Evolutionary conservation across 2,888 invertebrate species (phyloP).

Genomic region (Drosophila infuscata): DNA sequence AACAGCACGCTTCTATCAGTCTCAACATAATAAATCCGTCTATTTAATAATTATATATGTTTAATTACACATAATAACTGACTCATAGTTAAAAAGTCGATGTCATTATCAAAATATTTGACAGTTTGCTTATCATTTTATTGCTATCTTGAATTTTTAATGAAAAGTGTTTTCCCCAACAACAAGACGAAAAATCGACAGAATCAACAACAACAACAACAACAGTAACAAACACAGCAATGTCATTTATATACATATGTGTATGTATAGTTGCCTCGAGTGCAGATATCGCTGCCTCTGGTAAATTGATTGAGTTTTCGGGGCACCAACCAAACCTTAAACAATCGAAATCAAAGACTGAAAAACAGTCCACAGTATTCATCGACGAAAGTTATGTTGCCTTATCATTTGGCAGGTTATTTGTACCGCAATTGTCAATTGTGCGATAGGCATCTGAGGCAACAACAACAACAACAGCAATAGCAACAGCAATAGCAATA

Average conservation of each 20-base stretch:
- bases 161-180: constrained; percentile 74
- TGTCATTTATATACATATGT: neutral
- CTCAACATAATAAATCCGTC: constrained; percentile 10
- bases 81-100: constrained; percentile 27
- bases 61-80: neutral
- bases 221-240: constrained; percentile 14
- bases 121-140: constrained; percentile 76
- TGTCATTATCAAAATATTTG: constrained; percentile 43
- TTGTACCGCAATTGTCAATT: constrained; percentile 79
- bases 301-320: constrained; percentile 80
- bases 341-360: constrained; percentile 55
- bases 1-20: constrained; percentile 23
- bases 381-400: constrained; percentile 65
- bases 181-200: constrained; percentile 30
- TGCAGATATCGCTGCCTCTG: constrained; percentile 62
- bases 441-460: constrained; percentile 69
- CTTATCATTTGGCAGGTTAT: constrained; percentile 63
- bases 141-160: constrained; percentile 75
- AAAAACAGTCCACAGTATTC: constrained; percentile 46
- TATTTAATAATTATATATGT: constrained; percentile 1
- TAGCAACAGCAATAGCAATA: constrained; percentile 16
- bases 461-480: constrained; percentile 17
- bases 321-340: constrained; percentile 43
- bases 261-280: constrained; percentile 9
- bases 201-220: constrained; percentile 6